Evolutionary conservation across 2,113 vertebrate species (phyloP).

Genomic region (Anarhynchus alexandrinus): DNA sequence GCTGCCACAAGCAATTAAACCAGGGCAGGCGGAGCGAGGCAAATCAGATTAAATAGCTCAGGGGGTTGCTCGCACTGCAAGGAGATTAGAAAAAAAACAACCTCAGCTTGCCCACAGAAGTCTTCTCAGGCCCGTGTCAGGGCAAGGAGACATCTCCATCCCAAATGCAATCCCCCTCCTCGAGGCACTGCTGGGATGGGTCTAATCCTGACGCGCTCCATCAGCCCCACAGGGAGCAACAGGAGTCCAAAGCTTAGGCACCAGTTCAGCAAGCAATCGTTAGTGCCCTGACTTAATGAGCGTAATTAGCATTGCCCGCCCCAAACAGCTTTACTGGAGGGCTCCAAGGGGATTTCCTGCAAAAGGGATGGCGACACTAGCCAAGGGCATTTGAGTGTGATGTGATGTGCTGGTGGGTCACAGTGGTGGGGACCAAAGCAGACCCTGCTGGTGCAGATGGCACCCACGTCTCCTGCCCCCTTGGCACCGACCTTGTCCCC

Average conservation of each 20-base stretch:
- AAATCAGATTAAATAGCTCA: slow-evolving; percentile 68
- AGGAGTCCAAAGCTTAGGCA: not conserved
- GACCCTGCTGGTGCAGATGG: not conserved
- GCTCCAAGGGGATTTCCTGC: not conserved
- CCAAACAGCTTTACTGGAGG: not conserved
- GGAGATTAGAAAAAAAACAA: not conserved
- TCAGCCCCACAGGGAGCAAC: not conserved
- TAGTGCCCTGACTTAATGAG: slow-evolving; percentile 34
- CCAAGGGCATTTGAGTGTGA: not conserved
- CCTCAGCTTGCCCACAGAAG: not conserved
- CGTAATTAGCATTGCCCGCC: not conserved
- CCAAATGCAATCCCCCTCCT: not conserved
- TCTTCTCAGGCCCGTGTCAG: not conserved
- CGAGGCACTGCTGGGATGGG: not conserved
- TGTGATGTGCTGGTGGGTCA: not conserved
- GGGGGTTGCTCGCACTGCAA: slow-evolving; percentile 9
- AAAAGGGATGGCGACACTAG: not conserved
- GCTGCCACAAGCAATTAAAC: slow-evolving; percentile 61
- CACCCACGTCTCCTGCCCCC: not conserved
- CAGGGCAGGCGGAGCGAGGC: slow-evolving; percentile 37
- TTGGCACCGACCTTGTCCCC: accelerated
- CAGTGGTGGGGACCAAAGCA: not conserved
- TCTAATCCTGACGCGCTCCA: not conserved
- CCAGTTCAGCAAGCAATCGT: not conserved
- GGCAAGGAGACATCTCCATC: not conserved